Conservation (phyloP, 2,888 invertebrate species). For the Rotaria socialis region DNA sequence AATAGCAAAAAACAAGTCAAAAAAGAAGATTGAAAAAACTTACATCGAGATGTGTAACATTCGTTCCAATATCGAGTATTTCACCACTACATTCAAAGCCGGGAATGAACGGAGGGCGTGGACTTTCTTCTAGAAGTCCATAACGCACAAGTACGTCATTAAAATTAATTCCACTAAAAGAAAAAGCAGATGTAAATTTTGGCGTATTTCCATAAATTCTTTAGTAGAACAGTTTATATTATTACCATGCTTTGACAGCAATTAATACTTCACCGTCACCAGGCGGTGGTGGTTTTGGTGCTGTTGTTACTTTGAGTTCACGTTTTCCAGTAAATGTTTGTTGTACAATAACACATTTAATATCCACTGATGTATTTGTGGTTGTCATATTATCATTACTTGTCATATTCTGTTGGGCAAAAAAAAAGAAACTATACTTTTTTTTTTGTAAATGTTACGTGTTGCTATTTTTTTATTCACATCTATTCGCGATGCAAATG, state of each 20-base stretch:
- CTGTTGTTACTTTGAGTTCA: slow-evolving; percentile 37
- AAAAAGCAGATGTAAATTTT: too few species aligned
- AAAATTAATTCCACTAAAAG: slow-evolving; percentile 76
- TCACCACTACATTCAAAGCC: slow-evolving; percentile 80
- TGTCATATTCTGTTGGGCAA: background rate
- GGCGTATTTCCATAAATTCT: background rate
- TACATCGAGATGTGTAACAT: slow-evolving; percentile 53
- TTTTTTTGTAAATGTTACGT: background rate
- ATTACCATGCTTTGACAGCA: slow-evolving; percentile 42
- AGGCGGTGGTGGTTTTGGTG: slow-evolving; percentile 29
- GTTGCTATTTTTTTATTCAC: background rate
- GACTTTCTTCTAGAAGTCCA: slow-evolving; percentile 77
- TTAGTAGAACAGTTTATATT: background rate
- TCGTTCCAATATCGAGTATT: slow-evolving; percentile 55
- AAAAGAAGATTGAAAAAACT: background rate
- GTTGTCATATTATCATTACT: slow-evolving; percentile 4
- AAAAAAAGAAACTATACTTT: background rate
- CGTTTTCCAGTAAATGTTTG: slow-evolving; percentile 36
- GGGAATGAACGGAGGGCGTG: slow-evolving; percentile 77
- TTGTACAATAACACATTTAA: slow-evolving; percentile 36
- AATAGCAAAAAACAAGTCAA: background rate
- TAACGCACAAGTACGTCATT: slow-evolving; percentile 81
- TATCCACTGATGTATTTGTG: background rate
- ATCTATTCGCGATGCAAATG: background rate
- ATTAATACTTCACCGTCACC: slow-evolving; percentile 36